A percentile compares a stretch with the other conserved stretches of the same genome.
These are phyloP conservation scores for Petrocephalus sullivani DNA, from an alignment of 2,797 vertebrate species.

Conservation along the genomic window DNA sequence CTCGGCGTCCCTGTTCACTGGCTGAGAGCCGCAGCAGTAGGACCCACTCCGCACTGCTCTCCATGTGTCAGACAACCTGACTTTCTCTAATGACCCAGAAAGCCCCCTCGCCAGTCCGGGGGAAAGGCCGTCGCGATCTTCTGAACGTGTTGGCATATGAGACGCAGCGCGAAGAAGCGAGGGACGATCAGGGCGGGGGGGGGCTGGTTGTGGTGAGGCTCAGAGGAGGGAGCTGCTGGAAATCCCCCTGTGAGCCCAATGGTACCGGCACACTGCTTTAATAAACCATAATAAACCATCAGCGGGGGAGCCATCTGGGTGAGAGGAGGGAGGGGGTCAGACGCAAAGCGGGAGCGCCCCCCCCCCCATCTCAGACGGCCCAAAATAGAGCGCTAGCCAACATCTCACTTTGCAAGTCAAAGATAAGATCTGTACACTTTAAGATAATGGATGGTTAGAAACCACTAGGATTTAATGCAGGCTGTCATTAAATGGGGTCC, in stretches of 20 bases:
- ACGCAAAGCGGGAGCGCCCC: neutral
- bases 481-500: neutral
- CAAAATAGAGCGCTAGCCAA: neutral
- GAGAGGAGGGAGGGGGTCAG: neutral
- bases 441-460: neutral
- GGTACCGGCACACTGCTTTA: neutral
- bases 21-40: neutral
- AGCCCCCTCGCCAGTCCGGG: neutral
- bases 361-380: neutral
- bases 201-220: neutral
- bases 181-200: neutral
- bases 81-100: neutral
- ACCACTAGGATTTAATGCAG: neutral
- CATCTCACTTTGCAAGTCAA: neutral
- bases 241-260: neutral
- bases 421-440: neutral
- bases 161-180: neutral
- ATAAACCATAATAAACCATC: neutral
- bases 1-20: neutral
- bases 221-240: neutral
- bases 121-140: neutral
- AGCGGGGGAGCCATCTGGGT: neutral
- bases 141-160: neutral
- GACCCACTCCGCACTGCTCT: neutral
- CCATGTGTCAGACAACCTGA: neutral